phyloP scores from a whole-genome alignment of 1,140 invertebrate species.

The Zelostemma sp. region DNA sequence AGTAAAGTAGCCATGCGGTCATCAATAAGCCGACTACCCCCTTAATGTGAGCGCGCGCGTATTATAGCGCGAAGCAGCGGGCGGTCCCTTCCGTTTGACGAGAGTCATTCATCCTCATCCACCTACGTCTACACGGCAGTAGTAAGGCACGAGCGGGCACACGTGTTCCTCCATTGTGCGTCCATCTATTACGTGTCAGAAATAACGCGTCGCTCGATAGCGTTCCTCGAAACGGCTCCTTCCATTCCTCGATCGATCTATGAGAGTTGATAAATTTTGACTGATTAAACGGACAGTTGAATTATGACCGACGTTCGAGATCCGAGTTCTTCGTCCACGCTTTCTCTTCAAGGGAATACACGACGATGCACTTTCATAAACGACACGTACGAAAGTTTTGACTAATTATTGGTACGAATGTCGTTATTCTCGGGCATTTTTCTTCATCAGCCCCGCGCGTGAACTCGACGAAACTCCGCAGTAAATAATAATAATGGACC shows the following conservation, averaged over 20 bases:
- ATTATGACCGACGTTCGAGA: conserved; percentile 2
- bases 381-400: too few relatives aligned
- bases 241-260: conserved; percentile 20
- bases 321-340: too few relatives aligned
- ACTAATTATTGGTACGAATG: too few relatives aligned
- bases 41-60: conserved; percentile 59
- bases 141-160: conserved; percentile 52
- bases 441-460: too few relatives aligned
- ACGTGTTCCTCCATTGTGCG: conserved; percentile 63
- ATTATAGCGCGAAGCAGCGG: conserved; percentile 67
- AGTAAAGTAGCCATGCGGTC: conserved; percentile 61
- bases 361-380: too few relatives aligned
- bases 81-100: conserved; percentile 69
- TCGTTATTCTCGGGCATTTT: too few relatives aligned
- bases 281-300: conserved; percentile 10
- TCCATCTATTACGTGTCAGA: conserved; percentile 65
- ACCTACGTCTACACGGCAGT: conserved; percentile 59
- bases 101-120: conserved; percentile 70
- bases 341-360: too few relatives aligned
- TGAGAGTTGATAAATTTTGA: conserved; percentile 10
- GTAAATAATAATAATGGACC: too few relatives aligned
- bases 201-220: conserved; percentile 39
- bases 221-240: conserved; percentile 24
- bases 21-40: conserved; percentile 62
- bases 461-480: too few relatives aligned